Evolutionary conservation across 2,113 vertebrate genomes (phyloP).

Genomic region (Centropus unirufus): DNA sequence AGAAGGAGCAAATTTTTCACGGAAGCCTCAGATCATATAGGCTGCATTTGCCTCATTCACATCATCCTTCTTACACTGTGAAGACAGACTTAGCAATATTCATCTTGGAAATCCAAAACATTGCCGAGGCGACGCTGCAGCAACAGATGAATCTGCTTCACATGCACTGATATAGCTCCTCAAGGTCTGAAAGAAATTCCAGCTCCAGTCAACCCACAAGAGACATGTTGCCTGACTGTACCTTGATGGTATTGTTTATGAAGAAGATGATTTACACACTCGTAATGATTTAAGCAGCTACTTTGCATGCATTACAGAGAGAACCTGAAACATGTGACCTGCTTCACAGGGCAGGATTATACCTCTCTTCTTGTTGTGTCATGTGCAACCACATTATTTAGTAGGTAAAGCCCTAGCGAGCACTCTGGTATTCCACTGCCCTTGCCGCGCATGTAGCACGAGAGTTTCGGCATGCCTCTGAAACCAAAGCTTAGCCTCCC

Average conservation of each 20-base stretch:
- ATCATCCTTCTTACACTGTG: constrained; percentile 34
- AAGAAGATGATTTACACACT: constrained; percentile 69
- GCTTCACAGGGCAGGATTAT: constrained; percentile 68
- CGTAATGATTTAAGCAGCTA: constrained; percentile 67
- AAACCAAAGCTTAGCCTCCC: constrained; percentile 47
- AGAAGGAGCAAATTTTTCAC: constrained; percentile 15
- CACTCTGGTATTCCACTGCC: constrained; percentile 41
- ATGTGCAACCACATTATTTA: constrained; percentile 68
- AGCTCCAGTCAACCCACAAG: constrained; percentile 55
- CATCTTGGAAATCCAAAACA: constrained; percentile 42
- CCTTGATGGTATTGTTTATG: constrained; percentile 66
- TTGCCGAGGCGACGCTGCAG: constrained; percentile 31
- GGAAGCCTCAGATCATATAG: background rate
- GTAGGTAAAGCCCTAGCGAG: constrained; percentile 52
- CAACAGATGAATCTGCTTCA: constrained; percentile 42
- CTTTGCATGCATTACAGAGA: constrained; percentile 65
- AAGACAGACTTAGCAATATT: constrained; percentile 25
- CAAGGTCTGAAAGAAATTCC: constrained; percentile 50
- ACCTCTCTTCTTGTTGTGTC: constrained; percentile 71
- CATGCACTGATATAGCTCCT: constrained; percentile 51
- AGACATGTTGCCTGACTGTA: constrained; percentile 66
- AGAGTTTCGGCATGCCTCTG: constrained; percentile 54
- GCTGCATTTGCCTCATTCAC: background rate
- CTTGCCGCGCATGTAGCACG: background rate
- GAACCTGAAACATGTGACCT: constrained; percentile 63